Evolutionary conservation across 2,113 vertebrate species (phyloP), one percentile per base, ranked within the genome.

Genomic region (Hassar affinis): DNA sequence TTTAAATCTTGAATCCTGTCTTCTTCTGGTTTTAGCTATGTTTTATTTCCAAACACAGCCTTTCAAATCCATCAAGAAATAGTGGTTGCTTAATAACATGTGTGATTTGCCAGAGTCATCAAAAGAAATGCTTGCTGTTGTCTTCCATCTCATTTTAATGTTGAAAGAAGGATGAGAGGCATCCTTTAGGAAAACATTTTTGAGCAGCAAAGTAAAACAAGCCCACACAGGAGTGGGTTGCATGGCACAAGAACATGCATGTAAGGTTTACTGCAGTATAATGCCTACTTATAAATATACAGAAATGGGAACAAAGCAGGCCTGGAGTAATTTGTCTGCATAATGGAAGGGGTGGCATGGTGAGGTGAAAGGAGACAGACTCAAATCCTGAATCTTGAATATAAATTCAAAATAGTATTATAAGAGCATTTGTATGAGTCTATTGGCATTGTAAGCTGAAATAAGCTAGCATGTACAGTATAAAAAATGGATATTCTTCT

Each of bases 101-200:
- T n/a, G n/a, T n/a, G 22, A 18, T 22, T 6, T 9, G 54, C 20
- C 6, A 6, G 54, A 56, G 54, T 56, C 54, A 7, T 22, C 54
- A 1, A 56, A 56, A 22, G 2, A 4, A 52, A 17, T 2, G 0
- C 2, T 42, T 42, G 38, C 25, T 62, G n/a, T 10, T 12, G 5
- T 6, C n/a, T 15, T 2, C 12, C 27, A 15, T 15, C n/a, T n/a
- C 2, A 15, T 12, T 14, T 5, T 15, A 11, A 2, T 0, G 1
- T 15, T 62, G 1, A 66, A 66, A 18, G 35, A 1, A 35, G 2
- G 33, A 68, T 38, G 2, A 68, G 14, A 35, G 30, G 0, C 7
- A 20, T 20, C 2, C 7, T 20, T 1, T 38, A 9, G 6, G 17
- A 38, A 38, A 68, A 68, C 64, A 68, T 3, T 38, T 7, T 1